A percentile compares a stretch with the other conserved stretches of the same genome.
These are phyloP conservation scores for Elachura formosa DNA, from an alignment of 2,113 vertebrate genomes.

Conservation along the genomic window DNA sequence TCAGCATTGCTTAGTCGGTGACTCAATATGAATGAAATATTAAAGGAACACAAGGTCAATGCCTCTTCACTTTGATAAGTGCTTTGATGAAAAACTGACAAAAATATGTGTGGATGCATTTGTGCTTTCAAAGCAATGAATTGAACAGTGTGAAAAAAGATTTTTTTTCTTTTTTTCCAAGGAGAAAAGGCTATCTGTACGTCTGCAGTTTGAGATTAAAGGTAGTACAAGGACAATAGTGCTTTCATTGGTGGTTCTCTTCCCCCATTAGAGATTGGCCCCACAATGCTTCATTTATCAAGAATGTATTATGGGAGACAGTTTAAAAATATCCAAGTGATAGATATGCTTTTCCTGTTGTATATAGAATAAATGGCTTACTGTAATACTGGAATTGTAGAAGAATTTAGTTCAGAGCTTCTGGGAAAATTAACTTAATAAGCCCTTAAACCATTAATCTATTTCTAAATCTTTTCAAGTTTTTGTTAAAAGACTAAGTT, in stretches of 20 bases:
- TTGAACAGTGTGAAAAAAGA: not conserved
- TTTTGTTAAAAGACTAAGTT: not conserved
- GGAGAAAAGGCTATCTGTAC: not conserved
- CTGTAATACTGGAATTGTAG: constrained; percentile 67
- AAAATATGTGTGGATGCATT: not conserved
- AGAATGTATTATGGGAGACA: constrained; percentile 31
- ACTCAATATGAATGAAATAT: constrained; percentile 5
- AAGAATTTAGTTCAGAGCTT: constrained; percentile 55
- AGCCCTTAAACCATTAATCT: constrained; percentile 37
- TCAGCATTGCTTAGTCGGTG: not conserved
- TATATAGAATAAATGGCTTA: constrained; percentile 70
- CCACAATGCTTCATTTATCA: constrained; percentile 53
- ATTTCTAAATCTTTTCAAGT: not conserved
- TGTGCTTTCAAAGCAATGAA: constrained; percentile 10
- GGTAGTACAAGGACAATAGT: not conserved
- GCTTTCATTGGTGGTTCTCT: constrained; percentile 19
- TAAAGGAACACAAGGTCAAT: constrained; percentile 13
- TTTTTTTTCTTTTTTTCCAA: not conserved
- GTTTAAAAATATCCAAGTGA: constrained; percentile 68
- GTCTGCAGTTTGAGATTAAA: constrained; percentile 18
- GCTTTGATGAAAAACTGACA: constrained; percentile 8
- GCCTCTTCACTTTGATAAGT: not conserved
- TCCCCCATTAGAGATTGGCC: not conserved
- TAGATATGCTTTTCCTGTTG: constrained; percentile 53
- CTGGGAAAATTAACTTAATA: constrained; percentile 64